Conservation (phyloP, 2,797 vertebrate genomes). For the Trachurus trachurus region DNA sequence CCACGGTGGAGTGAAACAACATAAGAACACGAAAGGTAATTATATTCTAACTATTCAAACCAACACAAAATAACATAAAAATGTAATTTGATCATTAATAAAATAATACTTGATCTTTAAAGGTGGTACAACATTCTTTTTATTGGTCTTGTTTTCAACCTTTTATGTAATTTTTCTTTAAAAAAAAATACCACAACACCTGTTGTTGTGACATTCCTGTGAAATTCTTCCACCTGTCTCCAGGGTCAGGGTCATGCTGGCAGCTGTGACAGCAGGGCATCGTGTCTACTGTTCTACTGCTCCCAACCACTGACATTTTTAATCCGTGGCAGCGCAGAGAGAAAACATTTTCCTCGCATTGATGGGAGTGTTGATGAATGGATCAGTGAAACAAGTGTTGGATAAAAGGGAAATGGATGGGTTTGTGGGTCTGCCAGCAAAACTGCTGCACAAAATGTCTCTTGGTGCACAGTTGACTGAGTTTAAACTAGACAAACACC, state of each 20-base stretch:
- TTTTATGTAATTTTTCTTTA: no score
- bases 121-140: no score
- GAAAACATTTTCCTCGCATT: not conserved
- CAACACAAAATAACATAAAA: no score
- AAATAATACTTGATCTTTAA: no score
- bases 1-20: no score
- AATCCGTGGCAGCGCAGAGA: not conserved
- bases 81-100: no score
- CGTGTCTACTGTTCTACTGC: not conserved
- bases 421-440: not conserved
- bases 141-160: no score
- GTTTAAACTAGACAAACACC: not conserved
- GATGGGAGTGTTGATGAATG: not conserved
- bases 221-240: not conserved
- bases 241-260: not conserved
- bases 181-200: no score
- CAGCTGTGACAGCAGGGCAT: not conserved
- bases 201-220: not conserved
- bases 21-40: no score
- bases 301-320: no score
- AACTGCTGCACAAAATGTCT: not conserved
- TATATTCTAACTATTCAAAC: no score
- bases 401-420: not conserved
- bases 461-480: not conserved
- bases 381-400: constrained; percentile 12